Conservation (phyloP, 2,113 vertebrate species). For the Malurus melanocephalus region DNA sequence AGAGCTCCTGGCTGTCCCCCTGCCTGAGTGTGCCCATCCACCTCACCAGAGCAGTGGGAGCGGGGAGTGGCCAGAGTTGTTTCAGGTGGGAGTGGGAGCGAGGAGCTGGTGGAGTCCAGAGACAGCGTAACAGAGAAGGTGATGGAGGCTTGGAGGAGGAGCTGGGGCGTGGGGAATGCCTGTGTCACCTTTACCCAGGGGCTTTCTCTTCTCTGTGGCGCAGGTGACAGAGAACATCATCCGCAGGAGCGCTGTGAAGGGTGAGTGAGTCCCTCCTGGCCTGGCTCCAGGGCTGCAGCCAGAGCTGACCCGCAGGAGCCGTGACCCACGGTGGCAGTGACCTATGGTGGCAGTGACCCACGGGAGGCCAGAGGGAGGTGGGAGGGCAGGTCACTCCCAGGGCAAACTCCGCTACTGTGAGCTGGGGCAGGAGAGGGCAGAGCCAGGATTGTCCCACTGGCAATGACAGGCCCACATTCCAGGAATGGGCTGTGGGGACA, state of each 20-base stretch:
- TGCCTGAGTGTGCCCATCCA: neutral
- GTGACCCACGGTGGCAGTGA: neutral
- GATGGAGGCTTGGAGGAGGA: neutral
- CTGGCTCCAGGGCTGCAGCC: neutral
- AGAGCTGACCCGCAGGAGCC: neutral
- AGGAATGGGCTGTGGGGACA: fast-evolving
- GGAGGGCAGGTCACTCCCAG: too few species aligned
- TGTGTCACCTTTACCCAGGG: neutral
- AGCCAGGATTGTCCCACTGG: neutral
- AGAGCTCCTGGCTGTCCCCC: neutral
- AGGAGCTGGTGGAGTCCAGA: neutral
- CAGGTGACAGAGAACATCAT: constrained; percentile 81
- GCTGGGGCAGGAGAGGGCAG: neutral
- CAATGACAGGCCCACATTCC: fast-evolving
- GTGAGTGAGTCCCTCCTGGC: constrained; percentile 73
- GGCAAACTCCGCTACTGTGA: fast-evolving
- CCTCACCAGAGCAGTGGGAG: fast-evolving
- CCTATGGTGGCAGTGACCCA: neutral
- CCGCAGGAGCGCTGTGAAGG: constrained; percentile 73
- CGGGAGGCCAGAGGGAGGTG: fast-evolving
- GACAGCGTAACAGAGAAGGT: fast-evolving
- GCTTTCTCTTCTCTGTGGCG: neutral
- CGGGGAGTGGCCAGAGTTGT: neutral
- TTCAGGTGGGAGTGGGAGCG: neutral
- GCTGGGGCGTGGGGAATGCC: fast-evolving